Evolutionary conservation across 2,888 invertebrate genomes (phyloP).

Genomic region (Allophyes oxyacanthae): DNA sequence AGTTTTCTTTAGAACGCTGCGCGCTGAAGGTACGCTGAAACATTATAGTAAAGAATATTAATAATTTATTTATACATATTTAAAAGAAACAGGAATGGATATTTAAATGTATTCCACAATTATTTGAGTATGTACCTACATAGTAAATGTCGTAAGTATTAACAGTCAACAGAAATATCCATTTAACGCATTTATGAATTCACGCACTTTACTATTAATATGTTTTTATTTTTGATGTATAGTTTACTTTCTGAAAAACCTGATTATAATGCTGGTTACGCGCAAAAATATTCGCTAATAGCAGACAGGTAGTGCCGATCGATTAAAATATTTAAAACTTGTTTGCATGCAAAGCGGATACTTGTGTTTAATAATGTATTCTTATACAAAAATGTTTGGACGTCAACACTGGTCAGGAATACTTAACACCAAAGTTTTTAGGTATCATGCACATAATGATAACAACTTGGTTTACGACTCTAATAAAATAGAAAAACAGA

Average conservation of each 20-base stretch:
- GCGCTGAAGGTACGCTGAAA: too few species aligned
- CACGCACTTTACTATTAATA: conserved; percentile 24
- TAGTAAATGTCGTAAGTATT: conserved; percentile 23
- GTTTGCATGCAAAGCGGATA: conserved; percentile 42
- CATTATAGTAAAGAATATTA: too few species aligned
- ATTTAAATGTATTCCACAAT: neutral
- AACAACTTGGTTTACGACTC: conserved; percentile 16
- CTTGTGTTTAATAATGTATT: conserved; percentile 37
- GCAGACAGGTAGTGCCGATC: conserved; percentile 31
- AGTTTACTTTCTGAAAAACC: too few species aligned
- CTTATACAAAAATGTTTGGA: conserved; percentile 30
- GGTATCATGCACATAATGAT: conserved; percentile 10
- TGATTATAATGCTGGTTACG: conserved; percentile 26
- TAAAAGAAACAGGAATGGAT: too few species aligned
- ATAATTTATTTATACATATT: too few species aligned
- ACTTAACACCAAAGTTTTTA: conserved; percentile 35
- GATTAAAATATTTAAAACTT: conserved; percentile 44
- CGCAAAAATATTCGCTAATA: conserved; percentile 30
- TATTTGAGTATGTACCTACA: conserved; percentile 33
- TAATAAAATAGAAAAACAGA: conserved; percentile 15
- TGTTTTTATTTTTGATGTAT: neutral
- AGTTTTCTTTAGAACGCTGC: too few species aligned
- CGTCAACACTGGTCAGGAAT: conserved; percentile 28
- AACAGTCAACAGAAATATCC: conserved; percentile 37
- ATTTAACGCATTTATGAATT: conserved; percentile 34